Evolutionary conservation across 92 coral and sea anemone species (phyloP), one percentile per base, ranked within the genome.

Genomic region (Muricea muricata): DNA sequence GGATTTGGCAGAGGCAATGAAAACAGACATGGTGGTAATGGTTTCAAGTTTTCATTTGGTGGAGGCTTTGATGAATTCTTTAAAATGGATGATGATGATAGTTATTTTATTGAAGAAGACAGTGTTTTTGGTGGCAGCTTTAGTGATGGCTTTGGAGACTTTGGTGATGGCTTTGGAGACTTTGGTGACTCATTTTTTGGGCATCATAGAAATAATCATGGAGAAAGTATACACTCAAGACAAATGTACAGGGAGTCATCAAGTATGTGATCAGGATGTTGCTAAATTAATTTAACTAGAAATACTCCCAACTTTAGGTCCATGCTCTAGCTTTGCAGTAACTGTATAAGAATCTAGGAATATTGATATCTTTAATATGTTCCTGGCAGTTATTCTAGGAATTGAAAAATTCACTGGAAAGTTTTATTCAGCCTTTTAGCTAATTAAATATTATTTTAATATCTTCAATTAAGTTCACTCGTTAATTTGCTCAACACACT

Each of bases 1-100:
- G 75, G 73, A 78, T 93, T 94, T 45, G 86, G 90, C 6, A 74
- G 52, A 8, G 70, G 60, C 6, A 75, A 65, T 8, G n/a, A n/a
- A n/a, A 90, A 89, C 4, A 87, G 86, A 47, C 32, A 79, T 75
- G 92, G 92, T 72, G 94, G 91, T 31, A 89, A 81, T 55, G 78
- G 88, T 71, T 93, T 89, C 82, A 95, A 92, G 88, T 95, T 93
- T 89, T 93, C 98, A 31, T 95, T 95, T 84, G 97, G 95, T 33
- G 98, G 85, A 21, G 93, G 98, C n/a, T 95, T 95, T 90, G 96
- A 93, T 75, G 98, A 95, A 84, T 93, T 93, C 89, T 95, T 93
- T 66, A 86, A 90, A 80, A 93, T 91, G 54, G 91, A 94, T 45
- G 94, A 91, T 65, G 97, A 94, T 6, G 97, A 94, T 33, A 89